Base-by-base conservation (phyloP, 2,888 invertebrate species). In the Melieria crassipennis region DNA sequence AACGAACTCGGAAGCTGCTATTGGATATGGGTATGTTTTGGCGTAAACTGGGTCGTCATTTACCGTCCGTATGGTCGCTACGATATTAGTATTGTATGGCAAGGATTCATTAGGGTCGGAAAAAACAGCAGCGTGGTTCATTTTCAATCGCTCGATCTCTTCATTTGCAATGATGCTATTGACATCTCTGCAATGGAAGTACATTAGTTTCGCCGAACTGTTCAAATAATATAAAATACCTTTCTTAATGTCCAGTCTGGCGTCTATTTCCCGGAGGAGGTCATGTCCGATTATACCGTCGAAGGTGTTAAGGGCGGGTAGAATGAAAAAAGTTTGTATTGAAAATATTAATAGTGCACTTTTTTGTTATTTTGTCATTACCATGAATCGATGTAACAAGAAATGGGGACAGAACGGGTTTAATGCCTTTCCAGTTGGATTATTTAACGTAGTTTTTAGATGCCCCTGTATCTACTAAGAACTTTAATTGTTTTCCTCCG, bases 51-150 rank as follows among this genome's bases (percentile, higher is more conserved):
- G 47, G 1, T 63, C 63, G 7, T 47, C 13, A 16, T n/a, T 47
- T n/a, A 13, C 48, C 6, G 63, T 47, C 13, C 16, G n/a, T 47
- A 63, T 63, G 46, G 7, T 48, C 48, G 63, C 63, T 16, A 47
- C 48, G 13, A 63, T 48, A 10, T 47, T 63, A 11, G 16, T 63
- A 30, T 30, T 30, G 30, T 30, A 30, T 10, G 73, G 67, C 48
- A 75, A n/a, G 6, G 71, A 55, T 47, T 69, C 50, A 60, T 60
- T 42, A 43, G 58, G 58, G 42, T 30, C 58, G n/a, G 42, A 30
- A 48, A 64, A 71, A 46, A n/a, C 57, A 57, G 73, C 55, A 55
- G 7, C 55, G 11, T 10, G 55, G 13, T 55, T 55, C 55, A 16
- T 55, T 55, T 55, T 55, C 55, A 10, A 16, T 11, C 9, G 55